Evolutionary conservation across 2,797 vertebrate species (phyloP).

Genomic region (Sarcophilus harrisii): DNA sequence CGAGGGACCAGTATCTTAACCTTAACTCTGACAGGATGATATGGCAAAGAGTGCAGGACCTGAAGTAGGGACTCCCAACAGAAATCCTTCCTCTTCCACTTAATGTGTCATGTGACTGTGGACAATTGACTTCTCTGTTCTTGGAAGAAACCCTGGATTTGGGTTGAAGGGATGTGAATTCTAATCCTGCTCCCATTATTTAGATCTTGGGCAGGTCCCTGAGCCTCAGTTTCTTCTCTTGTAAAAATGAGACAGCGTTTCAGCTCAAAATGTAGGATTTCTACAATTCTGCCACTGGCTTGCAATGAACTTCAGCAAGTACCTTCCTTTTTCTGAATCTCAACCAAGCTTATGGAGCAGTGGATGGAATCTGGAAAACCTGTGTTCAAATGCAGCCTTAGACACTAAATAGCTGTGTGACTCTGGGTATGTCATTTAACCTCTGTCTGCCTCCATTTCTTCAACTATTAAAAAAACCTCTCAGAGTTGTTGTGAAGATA

Average conservation of each 20-base stretch:
- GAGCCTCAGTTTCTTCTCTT: neutral
- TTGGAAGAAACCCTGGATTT: neutral
- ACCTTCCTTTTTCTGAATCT: neutral
- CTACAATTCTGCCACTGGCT: neutral
- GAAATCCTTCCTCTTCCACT: neutral
- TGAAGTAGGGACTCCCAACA: neutral
- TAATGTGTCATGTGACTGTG: neutral
- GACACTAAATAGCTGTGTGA: neutral
- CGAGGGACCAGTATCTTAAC: neutral
- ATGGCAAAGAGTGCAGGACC: neutral
- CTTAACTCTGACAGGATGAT: neutral
- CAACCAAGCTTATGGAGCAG: neutral
- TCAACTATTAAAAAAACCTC: neutral
- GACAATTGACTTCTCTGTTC: neutral
- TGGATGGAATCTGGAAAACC: neutral
- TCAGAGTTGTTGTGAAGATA: neutral
- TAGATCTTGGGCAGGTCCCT: neutral
- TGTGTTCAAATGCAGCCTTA: neutral
- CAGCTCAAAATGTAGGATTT: neutral
- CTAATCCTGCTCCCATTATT: neutral
- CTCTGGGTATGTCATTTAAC: neutral
- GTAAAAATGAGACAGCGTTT: neutral
- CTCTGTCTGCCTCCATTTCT: neutral
- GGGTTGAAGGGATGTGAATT: neutral
- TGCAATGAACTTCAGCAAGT: neutral